Percentiles rank a stretch among this genome's conserved stretches.
Conservation (phyloP, 2,888 invertebrate genomes). For the Leptinotarsa rubiginosa region DNA sequence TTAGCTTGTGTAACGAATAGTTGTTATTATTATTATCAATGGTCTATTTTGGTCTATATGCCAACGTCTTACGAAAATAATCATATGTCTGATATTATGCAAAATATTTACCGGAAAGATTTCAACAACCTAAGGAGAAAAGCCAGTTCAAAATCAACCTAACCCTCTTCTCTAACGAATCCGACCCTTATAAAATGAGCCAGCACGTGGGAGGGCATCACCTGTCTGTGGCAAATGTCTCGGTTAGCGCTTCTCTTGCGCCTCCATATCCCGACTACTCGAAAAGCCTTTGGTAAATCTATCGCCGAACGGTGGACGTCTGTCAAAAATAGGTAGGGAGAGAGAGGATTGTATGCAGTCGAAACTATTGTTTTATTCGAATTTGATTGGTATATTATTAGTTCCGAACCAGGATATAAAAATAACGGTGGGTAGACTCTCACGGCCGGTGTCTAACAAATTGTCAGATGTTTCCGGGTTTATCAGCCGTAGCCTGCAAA, state of each 20-base stretch:
- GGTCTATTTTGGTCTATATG: too few relatives aligned
- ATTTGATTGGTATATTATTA: neutral
- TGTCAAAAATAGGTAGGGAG: constrained; percentile 42
- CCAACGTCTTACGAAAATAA: too few relatives aligned
- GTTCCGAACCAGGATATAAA: neutral
- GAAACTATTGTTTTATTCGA: neutral
- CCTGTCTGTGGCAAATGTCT: constrained; percentile 66
- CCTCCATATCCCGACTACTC: constrained; percentile 49
- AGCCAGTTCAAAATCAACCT: constrained; percentile 36
- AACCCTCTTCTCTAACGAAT: constrained; percentile 20
- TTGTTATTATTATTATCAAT: too few relatives aligned
- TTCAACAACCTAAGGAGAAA: too few relatives aligned
- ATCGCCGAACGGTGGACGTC: constrained; percentile 49
- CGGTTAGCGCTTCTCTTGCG: constrained; percentile 60
- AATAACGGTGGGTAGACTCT: too few relatives aligned
- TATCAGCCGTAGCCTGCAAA: too few relatives aligned
- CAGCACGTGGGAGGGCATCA: constrained; percentile 58
- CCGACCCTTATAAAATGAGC: constrained; percentile 5
- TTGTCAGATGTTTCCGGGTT: too few relatives aligned
- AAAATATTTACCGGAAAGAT: too few relatives aligned
- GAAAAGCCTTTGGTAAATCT: constrained; percentile 60
- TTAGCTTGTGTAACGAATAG: too few relatives aligned
- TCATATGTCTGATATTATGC: too few relatives aligned
- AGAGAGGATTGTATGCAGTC: constrained; percentile 31
- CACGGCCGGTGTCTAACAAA: too few relatives aligned